Evolutionary conservation across 2,113 vertebrate genomes (phyloP), one percentile per base, ranked within the genome.

Genomic region (Tenebrosternarchus preto): DNA sequence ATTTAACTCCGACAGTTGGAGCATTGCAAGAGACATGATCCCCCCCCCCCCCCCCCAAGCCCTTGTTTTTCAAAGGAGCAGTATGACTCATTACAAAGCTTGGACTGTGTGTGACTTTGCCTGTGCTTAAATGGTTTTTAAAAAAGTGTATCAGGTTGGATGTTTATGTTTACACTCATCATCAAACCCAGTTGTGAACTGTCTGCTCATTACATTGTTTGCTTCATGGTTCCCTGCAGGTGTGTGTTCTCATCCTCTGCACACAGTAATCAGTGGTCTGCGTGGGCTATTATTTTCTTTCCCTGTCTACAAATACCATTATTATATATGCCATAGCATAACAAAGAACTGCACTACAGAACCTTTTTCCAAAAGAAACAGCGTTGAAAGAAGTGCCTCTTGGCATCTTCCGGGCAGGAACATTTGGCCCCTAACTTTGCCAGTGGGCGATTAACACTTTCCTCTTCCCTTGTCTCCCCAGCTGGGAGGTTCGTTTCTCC

Each of bases 401-500:
- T 22, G 9, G 22, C 60, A 12, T 63, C 59, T 25, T 22, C 56
- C 19, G 0, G n/a, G n/a, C 24, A 16, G 24, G 5, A 24, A 56
- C 8, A 29, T 72, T 12, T 53, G 5, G 25, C 24, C 24, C 15
- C 8, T n/a, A 56, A 5, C 25, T 31, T 16, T 25, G 27, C 19
- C 9, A 31, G 53, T 57, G 25, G 12, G 20, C 33, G 11, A 60
- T 74, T 33, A 16, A 59, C 9, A 6, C 15, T 55, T 33, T 36
- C 39, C 11, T 68, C 39, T 76, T 25, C 29, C 29, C 50, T 24
- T 63, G 50, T 75, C 24, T 57, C 55, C 70, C 31, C 92, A 98
- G 97, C 90, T 98, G 80, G 95, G 96, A 5, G 97, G 97, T 24
- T 93, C 95, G 0, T 97, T 96, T 89, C 93, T 99, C 80, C 92